phyloP scores from a whole-genome alignment of 2,113 vertebrate genomes.

The Toxotes jaculatrix region DNA sequence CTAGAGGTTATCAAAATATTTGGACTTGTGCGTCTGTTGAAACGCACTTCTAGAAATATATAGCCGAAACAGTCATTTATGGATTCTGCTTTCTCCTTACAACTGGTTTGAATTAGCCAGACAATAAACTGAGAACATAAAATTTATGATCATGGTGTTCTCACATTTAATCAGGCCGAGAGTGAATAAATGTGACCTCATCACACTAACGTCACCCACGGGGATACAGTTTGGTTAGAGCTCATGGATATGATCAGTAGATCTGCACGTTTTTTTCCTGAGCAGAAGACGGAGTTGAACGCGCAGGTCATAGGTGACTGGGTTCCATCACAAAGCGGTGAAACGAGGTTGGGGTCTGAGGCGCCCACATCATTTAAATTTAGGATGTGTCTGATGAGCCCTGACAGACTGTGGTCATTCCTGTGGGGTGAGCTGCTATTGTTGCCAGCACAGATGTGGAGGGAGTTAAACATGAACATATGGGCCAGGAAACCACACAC shows the following conservation, averaged over 20 bases:
- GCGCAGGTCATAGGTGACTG: slow-evolving; percentile 56
- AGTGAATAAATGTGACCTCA: slow-evolving; percentile 52
- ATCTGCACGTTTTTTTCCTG: slow-evolving; percentile 33
- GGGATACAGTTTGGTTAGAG: slow-evolving; percentile 31
- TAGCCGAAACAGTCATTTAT: neutral
- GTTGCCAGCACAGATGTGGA: slow-evolving; percentile 78
- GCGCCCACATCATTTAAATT: slow-evolving; percentile 75
- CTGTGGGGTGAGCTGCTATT: slow-evolving; percentile 58
- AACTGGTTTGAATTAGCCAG: slow-evolving; percentile 52
- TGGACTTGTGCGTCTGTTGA: neutral
- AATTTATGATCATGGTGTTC: slow-evolving; percentile 28
- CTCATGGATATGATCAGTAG: slow-evolving; percentile 20
- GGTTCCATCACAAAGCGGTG: slow-evolving; percentile 47
- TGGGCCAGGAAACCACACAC: slow-evolving; percentile 59
- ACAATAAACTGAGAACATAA: slow-evolving; percentile 14
- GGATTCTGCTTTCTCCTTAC: neutral
- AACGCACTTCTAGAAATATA: neutral
- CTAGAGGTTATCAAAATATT: neutral
- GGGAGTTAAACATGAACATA: slow-evolving; percentile 73
- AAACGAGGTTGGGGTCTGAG: slow-evolving; percentile 53
- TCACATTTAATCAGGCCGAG: slow-evolving; percentile 32
- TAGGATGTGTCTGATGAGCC: slow-evolving; percentile 66
- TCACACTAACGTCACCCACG: slow-evolving; percentile 32
- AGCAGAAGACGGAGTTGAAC: slow-evolving; percentile 57
- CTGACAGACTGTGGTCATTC: slow-evolving; percentile 76